A percentile compares a stretch with the other conserved stretches of the same genome.
Evolutionary conservation across 2,888 invertebrate species (phyloP).

Genomic region (Slavum lentiscoides): DNA sequence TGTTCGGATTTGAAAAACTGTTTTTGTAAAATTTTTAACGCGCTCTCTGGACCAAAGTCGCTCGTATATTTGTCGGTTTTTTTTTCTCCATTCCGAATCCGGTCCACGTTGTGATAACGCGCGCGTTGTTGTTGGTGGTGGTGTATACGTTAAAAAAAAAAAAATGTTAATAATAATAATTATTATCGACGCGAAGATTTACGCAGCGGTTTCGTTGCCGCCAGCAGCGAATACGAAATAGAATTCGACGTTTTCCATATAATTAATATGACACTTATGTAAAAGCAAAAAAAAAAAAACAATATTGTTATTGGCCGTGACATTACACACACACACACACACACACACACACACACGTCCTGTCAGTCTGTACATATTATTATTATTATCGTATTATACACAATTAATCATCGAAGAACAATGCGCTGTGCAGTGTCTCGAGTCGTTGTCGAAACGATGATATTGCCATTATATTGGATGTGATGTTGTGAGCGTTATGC

Average conservation of each 20-base stretch:
- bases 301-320: slow-evolving; percentile 1
- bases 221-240: not conserved
- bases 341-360: not conserved
- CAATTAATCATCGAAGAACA: slow-evolving; percentile 22
- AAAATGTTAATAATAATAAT: too few species aligned
- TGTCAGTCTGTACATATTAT: not conserved
- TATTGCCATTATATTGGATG: too few species aligned
- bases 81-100: too few species aligned
- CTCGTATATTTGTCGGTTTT: too few species aligned
- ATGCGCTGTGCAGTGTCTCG: not conserved
- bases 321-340: not conserved
- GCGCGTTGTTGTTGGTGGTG: too few species aligned
- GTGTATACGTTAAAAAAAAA: too few species aligned
- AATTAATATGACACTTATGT: not conserved
- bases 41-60: too few species aligned
- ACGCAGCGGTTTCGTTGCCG: not conserved
- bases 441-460: too few species aligned
- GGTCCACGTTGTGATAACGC: too few species aligned
- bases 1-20: too few species aligned
- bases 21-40: too few species aligned
- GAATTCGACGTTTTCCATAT: not conserved
- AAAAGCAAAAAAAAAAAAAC: not conserved
- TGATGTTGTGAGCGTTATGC: not conserved
- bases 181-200: too few species aligned
- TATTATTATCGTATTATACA: not conserved